Evolutionary conservation across 2,797 vertebrate species (phyloP).

Genomic region (Mus minutoides): DNA sequence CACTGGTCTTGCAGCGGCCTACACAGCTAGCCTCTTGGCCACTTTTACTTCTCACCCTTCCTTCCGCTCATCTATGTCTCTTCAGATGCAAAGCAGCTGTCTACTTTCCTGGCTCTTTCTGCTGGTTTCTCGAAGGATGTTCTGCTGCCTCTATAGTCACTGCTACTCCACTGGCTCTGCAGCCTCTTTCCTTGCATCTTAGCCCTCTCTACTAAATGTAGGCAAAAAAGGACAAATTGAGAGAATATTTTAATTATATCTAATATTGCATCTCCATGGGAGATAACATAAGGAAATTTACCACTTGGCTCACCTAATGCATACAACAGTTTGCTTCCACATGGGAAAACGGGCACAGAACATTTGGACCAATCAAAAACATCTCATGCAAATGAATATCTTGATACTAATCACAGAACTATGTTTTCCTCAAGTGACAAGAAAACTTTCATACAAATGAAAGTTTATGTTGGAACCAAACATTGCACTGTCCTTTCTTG

Average conservation of each 20-base stretch:
- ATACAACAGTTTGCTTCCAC: not conserved
- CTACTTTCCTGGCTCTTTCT: not conserved
- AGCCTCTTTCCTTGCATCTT: not conserved
- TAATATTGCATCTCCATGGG: not conserved
- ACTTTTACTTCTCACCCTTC: not conserved
- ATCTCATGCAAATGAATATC: not conserved
- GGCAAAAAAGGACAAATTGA: not conserved
- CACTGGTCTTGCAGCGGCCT: not conserved
- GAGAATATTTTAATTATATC: not conserved
- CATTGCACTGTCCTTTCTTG: no score
- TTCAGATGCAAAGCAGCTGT: not conserved
- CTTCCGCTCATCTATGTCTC: no score
- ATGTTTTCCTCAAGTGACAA: not conserved
- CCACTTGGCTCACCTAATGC: not conserved
- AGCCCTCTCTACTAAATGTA: not conserved
- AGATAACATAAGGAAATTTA: not conserved
- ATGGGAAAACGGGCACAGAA: not conserved
- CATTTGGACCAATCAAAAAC: not conserved
- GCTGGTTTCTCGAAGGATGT: not conserved
- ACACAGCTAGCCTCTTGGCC: not conserved
- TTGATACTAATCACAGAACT: not conserved
- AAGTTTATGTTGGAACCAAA: not conserved
- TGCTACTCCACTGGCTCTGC: not conserved
- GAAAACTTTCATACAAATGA: not conserved
- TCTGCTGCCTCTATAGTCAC: not conserved